These are phyloP conservation scores for Eristalis pertinax DNA, from an alignment of 2,888 invertebrate species.

Conservation along the genomic window DNA sequence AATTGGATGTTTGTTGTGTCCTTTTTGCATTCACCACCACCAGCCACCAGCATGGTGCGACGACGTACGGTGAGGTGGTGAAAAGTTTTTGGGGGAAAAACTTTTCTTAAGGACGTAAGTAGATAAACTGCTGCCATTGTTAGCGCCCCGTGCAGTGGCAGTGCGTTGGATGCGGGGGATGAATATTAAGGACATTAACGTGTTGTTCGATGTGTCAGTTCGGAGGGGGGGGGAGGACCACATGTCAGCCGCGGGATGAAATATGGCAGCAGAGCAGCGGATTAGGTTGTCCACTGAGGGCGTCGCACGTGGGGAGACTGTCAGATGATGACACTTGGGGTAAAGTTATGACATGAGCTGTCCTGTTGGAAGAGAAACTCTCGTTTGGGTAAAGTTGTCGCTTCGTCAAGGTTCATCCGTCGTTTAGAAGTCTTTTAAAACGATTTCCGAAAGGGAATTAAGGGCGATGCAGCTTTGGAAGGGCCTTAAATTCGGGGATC, in stretches of 20 bases:
- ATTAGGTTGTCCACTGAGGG: neutral
- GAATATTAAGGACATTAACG: slow-evolving; percentile 1
- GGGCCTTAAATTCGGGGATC: too few species aligned
- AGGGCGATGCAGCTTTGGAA: too few species aligned
- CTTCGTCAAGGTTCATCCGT: too few species aligned
- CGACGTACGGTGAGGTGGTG: neutral
- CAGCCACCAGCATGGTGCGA: too few species aligned
- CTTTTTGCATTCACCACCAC: neutral
- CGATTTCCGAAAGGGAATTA: too few species aligned
- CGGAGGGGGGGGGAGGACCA: neutral
- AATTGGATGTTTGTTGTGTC: slow-evolving; percentile 35
- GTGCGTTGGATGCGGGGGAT: neutral
- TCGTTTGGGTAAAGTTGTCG: neutral
- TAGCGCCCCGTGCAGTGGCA: neutral
- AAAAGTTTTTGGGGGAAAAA: slow-evolving; percentile 23
- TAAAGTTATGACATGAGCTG: neutral
- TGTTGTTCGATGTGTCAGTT: neutral
- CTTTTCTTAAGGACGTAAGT: slow-evolving; percentile 26
- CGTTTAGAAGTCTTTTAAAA: too few species aligned
- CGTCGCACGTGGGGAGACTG: neutral
- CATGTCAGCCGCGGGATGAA: neutral
- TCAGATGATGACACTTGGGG: neutral
- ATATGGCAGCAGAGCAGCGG: neutral
- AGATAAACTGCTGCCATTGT: slow-evolving; percentile 6
- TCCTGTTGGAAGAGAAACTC: neutral